phyloP scores from a whole-genome alignment of 2,797 vertebrate genomes.

The Poecilia wingei region DNA sequence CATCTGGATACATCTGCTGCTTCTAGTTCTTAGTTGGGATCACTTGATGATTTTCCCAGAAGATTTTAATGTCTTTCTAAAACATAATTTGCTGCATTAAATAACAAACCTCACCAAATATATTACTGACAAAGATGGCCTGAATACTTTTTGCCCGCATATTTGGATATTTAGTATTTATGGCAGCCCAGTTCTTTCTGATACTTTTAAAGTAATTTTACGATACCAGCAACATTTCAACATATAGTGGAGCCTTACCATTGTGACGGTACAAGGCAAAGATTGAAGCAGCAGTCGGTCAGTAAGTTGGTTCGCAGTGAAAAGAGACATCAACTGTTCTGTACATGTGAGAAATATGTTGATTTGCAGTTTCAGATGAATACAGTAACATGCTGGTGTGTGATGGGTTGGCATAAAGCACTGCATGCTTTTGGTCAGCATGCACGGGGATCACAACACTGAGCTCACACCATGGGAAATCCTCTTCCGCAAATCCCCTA shows the following conservation, averaged over 20 bases:
- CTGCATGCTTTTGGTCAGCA: not conserved
- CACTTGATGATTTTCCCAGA: not conserved
- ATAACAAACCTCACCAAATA: not conserved
- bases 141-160: not conserved
- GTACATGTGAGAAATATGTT: not conserved
- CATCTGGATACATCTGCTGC: not conserved
- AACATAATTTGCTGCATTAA: not conserved
- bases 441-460: not conserved
- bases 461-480: not conserved
- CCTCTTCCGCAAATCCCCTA: not conserved
- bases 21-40: not conserved
- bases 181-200: not conserved
- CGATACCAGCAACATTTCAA: not conserved
- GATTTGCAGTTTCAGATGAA: not conserved
- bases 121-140: not conserved
- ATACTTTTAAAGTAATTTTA: not conserved
- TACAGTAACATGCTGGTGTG: not conserved
- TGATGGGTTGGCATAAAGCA: not conserved
- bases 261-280: not conserved
- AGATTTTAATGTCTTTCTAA: not conserved
- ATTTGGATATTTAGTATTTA: not conserved
- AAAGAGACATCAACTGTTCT: not conserved
- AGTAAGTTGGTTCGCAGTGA: not conserved
- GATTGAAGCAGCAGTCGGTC: not conserved
- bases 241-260: not conserved